phyloP scores from a whole-genome alignment of 2,888 invertebrate species.

The Steromphala cineraria region DNA sequence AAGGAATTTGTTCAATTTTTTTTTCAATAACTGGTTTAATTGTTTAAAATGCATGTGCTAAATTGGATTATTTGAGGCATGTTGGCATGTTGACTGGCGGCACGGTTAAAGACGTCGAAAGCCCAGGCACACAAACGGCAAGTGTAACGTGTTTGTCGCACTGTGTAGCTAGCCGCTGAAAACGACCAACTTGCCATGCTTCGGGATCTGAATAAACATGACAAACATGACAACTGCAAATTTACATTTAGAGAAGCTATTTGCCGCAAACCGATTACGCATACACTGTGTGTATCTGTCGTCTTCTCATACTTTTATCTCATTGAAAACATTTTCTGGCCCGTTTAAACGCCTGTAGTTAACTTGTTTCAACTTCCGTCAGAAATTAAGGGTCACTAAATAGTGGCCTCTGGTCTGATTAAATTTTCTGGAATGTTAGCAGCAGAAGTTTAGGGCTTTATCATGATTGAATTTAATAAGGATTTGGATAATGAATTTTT shows the following conservation, averaged over 20 bases:
- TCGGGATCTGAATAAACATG: neutral
- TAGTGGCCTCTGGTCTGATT: too few species aligned
- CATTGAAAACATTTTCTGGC: neutral
- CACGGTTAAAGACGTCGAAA: neutral
- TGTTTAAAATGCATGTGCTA: neutral
- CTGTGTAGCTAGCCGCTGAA: neutral
- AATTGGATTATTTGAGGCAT: constrained; percentile 15
- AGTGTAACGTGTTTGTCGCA: constrained; percentile 20
- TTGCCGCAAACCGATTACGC: constrained; percentile 15
- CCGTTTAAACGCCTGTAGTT: neutral
- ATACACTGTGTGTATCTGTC: constrained; percentile 3
- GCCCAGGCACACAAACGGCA: constrained; percentile 7
- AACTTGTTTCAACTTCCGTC: constrained; percentile 13
- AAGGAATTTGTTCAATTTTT: neutral
- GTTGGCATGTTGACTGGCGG: constrained; percentile 8
- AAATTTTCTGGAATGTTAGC: too few species aligned
- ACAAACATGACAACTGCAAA: constrained; percentile 14
- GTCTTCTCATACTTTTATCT: neutral
- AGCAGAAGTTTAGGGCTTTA: too few species aligned
- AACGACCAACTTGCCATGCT: constrained; percentile 14
- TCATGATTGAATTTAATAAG: too few species aligned
- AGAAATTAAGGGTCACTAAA: neutral
- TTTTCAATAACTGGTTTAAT: constrained; percentile 12
- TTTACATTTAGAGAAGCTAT: constrained; percentile 12
- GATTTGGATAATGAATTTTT: too few species aligned